Evolutionary conservation across 1,140 invertebrate species (phyloP).

Genomic region (Oryctes rhinoceros): DNA sequence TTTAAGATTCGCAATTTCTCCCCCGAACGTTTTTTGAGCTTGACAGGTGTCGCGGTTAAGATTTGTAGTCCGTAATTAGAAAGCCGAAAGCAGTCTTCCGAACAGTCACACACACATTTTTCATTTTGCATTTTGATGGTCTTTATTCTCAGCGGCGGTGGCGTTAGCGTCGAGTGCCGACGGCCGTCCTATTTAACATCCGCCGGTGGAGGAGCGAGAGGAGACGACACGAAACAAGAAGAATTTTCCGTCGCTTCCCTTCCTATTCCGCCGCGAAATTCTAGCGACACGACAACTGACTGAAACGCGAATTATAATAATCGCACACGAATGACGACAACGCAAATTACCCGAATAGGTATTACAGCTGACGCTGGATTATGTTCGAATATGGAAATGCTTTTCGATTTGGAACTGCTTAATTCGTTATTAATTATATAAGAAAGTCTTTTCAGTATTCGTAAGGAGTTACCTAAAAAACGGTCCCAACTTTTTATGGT

Average conservation of each 20-base stretch:
- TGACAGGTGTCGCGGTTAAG: conserved; percentile 52
- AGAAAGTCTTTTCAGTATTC: too few relatives aligned
- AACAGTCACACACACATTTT: conserved; percentile 52
- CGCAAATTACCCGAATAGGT: neutral
- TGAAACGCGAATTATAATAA: too few relatives aligned
- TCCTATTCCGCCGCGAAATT: neutral
- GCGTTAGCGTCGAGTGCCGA: neutral
- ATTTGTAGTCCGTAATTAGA: conserved; percentile 53
- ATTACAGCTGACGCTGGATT: neutral
- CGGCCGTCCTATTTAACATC: conserved; percentile 31
- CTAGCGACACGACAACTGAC: neutral
- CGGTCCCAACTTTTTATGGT: too few relatives aligned
- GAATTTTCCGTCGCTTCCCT: neutral
- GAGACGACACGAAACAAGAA: neutral
- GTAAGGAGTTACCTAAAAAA: too few relatives aligned
- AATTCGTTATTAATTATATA: too few relatives aligned
- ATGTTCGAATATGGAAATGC: too few relatives aligned
- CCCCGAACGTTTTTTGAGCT: conserved; percentile 43
- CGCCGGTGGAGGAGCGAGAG: neutral
- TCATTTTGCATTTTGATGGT: conserved; percentile 45
- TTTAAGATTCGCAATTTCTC: conserved; percentile 49
- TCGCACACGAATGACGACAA: neutral
- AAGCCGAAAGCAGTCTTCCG: conserved; percentile 49
- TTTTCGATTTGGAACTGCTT: too few relatives aligned
- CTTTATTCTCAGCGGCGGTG: conserved; percentile 41